Conservation (phyloP, 2,888 invertebrate genomes). For the Erpobdella octoculata region DNA sequence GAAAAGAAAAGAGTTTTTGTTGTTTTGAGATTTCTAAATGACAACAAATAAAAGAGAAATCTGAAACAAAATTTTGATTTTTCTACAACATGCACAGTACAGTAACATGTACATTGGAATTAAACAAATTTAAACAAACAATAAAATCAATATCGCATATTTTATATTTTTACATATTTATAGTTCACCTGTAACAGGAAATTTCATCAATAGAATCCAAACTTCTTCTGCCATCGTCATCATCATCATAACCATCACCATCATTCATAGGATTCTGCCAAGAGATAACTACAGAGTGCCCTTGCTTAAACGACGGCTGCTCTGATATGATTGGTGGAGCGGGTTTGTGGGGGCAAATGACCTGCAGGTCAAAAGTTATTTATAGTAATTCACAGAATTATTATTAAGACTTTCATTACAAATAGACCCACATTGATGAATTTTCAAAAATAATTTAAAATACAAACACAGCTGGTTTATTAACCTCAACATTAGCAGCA, state of each 20-base stretch:
- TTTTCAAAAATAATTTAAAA: background rate
- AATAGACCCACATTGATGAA: background rate
- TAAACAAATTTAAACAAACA: background rate
- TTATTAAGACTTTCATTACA: background rate
- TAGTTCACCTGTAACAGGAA: background rate
- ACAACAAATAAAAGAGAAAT: too few species aligned
- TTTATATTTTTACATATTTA: background rate
- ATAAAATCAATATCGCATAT: background rate
- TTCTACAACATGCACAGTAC: too few species aligned
- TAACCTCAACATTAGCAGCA: background rate
- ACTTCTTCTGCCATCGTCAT: background rate
- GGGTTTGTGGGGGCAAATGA: slow-evolving; percentile 46
- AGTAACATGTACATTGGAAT: too few species aligned
- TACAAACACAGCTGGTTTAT: background rate
- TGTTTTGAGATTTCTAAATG: too few species aligned
- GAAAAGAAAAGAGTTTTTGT: too few species aligned
- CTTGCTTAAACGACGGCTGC: slow-evolving; percentile 48
- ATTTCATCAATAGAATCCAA: background rate
- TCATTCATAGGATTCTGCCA: slow-evolving; percentile 44
- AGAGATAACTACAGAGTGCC: slow-evolving; percentile 47
- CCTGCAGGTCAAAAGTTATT: too few species aligned
- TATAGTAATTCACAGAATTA: background rate
- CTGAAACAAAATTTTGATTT: too few species aligned
- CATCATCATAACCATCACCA: slow-evolving; percentile 3
- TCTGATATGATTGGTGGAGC: slow-evolving; percentile 44